Evolutionary conservation across 2,113 vertebrate species (phyloP), one percentile per base, ranked within the genome.

Genomic region (Mirza zaza): DNA sequence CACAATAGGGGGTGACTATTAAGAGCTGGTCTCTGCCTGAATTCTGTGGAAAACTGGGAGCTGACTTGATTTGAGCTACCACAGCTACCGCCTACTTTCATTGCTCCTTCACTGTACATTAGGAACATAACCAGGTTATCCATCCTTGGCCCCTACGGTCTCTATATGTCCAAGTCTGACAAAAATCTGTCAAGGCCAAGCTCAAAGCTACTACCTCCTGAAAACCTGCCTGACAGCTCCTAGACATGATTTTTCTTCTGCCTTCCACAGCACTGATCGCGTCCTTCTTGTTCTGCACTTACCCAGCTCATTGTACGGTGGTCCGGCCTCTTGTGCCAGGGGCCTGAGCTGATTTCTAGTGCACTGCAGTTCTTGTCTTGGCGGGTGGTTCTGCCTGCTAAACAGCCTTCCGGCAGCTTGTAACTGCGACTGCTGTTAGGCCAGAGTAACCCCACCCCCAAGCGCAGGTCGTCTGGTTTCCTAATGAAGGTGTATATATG

Each of bases 1-100:
- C 36, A 42, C 3, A 3, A 4, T 2, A 14, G 29, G 7, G 68
- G 11, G n/a, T 42, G 71, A 48, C 32, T 71, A 25, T 55, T 18
- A 27, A 83, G 32, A 81, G 57, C 68, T 52, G 36, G n/a, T 84
- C 80, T 92, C 80, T 90, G 86, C 48, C 65, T 67, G 32, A 42
- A 23, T 32, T 55, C 39, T 34, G n/a, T 71, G 92, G 80, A 52
- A 55, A 67, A 17, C 23, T 63, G 39, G 82, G 48, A 61, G 68
- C 8, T 0, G 25, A 8, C 36, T 45, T n/a, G 25, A 8, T 34
- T 45, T n/a, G 75, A 68, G 65, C 34, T 18, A 5, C 39, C 61
- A 25, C 29, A 1, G 32, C 23, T 13, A 50, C 77, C 3, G 0
- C 29, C 45, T 32, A 34, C 27, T 32, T 36, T 63, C 27, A 6